Evolutionary conservation across 2,888 invertebrate species (phyloP).

Genomic region (Drosophila setosimentum): DNA sequence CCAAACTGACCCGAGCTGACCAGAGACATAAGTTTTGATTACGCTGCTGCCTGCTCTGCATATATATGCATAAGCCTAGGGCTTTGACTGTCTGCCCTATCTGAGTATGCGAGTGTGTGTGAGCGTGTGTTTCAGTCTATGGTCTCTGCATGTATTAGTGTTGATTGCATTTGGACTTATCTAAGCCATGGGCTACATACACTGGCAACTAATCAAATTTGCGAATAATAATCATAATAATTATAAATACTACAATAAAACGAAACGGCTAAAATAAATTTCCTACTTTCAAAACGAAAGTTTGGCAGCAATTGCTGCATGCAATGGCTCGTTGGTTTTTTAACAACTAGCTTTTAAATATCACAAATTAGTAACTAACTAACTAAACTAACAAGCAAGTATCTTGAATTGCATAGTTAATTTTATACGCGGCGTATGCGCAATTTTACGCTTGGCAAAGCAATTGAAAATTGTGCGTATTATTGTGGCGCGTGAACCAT

Average conservation of each 20-base stretch:
- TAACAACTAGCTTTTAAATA: constrained; percentile 17
- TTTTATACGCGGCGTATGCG: constrained; percentile 42
- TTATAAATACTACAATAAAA: constrained; percentile 26
- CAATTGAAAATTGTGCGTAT: constrained; percentile 35
- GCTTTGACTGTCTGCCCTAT: constrained; percentile 39
- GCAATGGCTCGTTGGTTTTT: constrained; percentile 43
- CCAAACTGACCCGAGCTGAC: constrained; percentile 29
- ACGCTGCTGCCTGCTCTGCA: constrained; percentile 49
- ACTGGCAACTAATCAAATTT: constrained; percentile 42
- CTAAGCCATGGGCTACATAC: constrained; percentile 45
- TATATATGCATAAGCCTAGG: constrained; percentile 35
- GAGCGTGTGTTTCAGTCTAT: neutral
- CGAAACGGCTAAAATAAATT: constrained; percentile 22
- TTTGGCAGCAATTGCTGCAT: constrained; percentile 28
- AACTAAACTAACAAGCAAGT: constrained; percentile 25
- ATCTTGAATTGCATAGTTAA: constrained; percentile 27
- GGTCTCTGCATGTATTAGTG: constrained; percentile 36
- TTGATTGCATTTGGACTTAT: constrained; percentile 55
- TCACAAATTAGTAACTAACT: constrained; percentile 22
- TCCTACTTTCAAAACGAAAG: constrained; percentile 54
- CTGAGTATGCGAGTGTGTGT: neutral
- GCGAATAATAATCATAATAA: constrained; percentile 33
- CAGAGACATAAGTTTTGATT: constrained; percentile 66
- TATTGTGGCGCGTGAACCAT: constrained; percentile 3
- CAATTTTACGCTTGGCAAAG: constrained; percentile 47